Evolutionary conservation across 2,113 vertebrate species (phyloP), one percentile per base, ranked within the genome.

Genomic region (Oplegnathus fasciatus): DNA sequence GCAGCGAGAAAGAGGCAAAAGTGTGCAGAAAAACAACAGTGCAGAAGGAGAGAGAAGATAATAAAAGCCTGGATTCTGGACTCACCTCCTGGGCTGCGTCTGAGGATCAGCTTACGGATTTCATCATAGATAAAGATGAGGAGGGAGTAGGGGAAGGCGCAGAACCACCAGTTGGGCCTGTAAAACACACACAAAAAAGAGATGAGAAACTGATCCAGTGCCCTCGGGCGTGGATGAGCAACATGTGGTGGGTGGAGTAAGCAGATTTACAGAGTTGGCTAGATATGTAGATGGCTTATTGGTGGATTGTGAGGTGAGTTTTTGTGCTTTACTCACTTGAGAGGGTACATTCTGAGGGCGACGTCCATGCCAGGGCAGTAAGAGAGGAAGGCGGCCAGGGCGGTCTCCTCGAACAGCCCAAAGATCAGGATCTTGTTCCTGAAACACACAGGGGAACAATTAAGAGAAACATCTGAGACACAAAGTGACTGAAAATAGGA

Each of bases 61-160:
- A 88, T 52, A 69, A 84, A 86, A 86, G 52, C 52, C 30, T 5
- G 70, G 71, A 79, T 67, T 52, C 13, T 72, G 73, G 57, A 50
- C 94, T 96, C 86, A 96, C 96, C 96, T 93, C 96, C 96, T 84
- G 96, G 96, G 92, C 95, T 96, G 92, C 96, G 95, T 89, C 96
- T 94, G 77, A 96, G 93, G 91, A 96, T 96, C 82, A 96, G 95
- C 77, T 96, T 96, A 87, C 96, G 94, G 89, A 96, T 96, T 94
- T 96, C 96, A 94, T 96, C 96, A 89, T 96, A 96, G 92, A 96
- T 93, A 92, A 96, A 96, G 94, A 96, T 96, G 75, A 96, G 95
- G 77, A 96, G 95, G 82, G 95, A 96, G 89, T 96, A 96, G 0
- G 96, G 96, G 91, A 96, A 95, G 87, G 96, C 96, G 86, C 96